These are phyloP conservation scores for Pteromalus puparum DNA, from an alignment of 1,140 invertebrate species.

Conservation along the genomic window DNA sequence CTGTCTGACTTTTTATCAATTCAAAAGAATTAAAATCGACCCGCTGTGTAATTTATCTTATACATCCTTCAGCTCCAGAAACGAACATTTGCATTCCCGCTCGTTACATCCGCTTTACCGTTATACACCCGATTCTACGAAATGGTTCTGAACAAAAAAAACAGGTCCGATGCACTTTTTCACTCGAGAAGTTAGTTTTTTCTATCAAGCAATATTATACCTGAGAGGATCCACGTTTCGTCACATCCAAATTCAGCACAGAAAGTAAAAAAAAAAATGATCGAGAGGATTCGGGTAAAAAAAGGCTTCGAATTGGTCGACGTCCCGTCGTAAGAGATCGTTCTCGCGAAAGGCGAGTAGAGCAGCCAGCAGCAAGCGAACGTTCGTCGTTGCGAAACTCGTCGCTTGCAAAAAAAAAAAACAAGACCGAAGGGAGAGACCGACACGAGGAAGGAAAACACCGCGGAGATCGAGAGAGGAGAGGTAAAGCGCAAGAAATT, in stretches of 20 bases:
- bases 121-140: neutral
- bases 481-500: no score
- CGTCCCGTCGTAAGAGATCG: neutral
- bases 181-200: neutral
- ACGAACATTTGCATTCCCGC: neutral
- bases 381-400: neutral
- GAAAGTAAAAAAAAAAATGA: neutral
- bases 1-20: neutral
- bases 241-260: neutral
- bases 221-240: no score
- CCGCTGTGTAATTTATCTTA: neutral
- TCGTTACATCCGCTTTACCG: neutral
- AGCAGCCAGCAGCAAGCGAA: neutral
- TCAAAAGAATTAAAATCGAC: neutral
- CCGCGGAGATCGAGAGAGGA: no score
- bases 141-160: neutral
- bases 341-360: conserved; percentile 9
- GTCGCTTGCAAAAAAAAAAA: neutral
- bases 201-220: no score
- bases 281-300: neutral
- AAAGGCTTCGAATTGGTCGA: neutral
- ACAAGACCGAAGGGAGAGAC: neutral
- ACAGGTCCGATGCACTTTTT: neutral
- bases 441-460: neutral
- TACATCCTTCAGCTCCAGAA: neutral